Percentiles rank a stretch among this genome's conserved stretches.
phyloP scores from a whole-genome alignment of 2,888 invertebrate genomes.

The Dermolepida albohirtum region DNA sequence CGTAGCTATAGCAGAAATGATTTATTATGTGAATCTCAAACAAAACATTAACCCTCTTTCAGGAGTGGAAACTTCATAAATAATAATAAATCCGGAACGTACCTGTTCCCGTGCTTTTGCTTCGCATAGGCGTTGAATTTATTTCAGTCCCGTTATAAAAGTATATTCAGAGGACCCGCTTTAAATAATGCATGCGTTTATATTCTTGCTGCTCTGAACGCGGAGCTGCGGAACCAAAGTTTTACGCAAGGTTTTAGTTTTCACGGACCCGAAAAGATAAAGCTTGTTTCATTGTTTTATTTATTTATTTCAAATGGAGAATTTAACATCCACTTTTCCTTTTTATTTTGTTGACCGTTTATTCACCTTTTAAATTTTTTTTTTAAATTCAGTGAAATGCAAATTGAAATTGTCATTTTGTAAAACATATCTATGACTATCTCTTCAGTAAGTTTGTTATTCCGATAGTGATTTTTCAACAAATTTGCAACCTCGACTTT shows the following conservation, averaged over 20 bases:
- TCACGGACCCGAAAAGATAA: too few species aligned
- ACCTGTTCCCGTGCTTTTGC: slow-evolving; percentile 1
- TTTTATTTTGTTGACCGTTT: neutral
- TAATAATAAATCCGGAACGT: slow-evolving; percentile 4
- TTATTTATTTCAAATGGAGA: neutral
- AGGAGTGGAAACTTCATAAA: slow-evolving; percentile 1
- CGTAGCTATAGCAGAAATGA: slow-evolving; percentile 13
- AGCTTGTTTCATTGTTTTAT: too few species aligned
- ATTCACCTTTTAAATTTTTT: neutral
- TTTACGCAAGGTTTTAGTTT: too few species aligned
- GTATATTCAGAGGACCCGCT: neutral
- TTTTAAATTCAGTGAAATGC: too few species aligned
- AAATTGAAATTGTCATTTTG: too few species aligned
- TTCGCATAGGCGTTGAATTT: slow-evolving; percentile 7
- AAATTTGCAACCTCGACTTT: too few species aligned
- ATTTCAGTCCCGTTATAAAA: slow-evolving; percentile 9
- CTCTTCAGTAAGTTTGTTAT: too few species aligned
- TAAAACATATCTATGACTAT: too few species aligned
- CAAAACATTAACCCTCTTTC: slow-evolving; percentile 21
- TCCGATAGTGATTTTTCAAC: too few species aligned
- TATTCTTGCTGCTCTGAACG: too few species aligned
- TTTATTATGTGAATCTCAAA: slow-evolving; percentile 21
- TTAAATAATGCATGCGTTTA: slow-evolving; percentile 3
- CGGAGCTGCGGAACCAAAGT: too few species aligned
- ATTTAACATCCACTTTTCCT: neutral